Conservation (phyloP, 2,113 vertebrate genomes). For the Strix aluco region DNA sequence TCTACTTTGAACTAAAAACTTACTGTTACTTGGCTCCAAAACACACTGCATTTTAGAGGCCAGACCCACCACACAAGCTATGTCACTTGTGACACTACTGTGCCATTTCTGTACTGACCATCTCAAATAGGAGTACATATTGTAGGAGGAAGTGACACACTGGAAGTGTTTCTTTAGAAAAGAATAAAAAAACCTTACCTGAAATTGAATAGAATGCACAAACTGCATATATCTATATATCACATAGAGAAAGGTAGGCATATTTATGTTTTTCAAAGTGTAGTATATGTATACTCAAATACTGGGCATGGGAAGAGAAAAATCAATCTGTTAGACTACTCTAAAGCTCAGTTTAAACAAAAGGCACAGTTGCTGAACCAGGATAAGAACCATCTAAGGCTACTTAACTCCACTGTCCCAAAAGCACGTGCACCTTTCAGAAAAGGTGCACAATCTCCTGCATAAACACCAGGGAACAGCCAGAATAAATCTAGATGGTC, state of each 20-base stretch:
- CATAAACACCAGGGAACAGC: background rate
- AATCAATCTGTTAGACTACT: background rate
- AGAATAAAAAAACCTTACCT: background rate
- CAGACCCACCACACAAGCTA: background rate
- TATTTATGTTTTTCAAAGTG: background rate
- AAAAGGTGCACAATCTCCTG: background rate
- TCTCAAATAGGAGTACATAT: background rate
- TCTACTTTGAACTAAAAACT: background rate
- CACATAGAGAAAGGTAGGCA: rapidly evolving
- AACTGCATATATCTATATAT: background rate
- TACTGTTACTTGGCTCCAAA: background rate
- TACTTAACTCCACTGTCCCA: background rate
- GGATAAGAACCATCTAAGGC: background rate
- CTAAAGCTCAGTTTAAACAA: background rate
- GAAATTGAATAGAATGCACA: background rate
- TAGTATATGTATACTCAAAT: background rate
- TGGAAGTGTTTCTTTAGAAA: background rate
- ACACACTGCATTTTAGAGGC: background rate
- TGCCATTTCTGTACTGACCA: background rate
- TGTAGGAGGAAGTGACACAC: background rate
- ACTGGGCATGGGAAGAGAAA: background rate
- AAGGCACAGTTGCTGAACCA: background rate
- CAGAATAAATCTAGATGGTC: background rate
- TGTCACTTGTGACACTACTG: background rate
- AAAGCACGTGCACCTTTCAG: background rate